These are phyloP conservation scores for Trichonephila inaurata DNA, from an alignment of 1,140 invertebrate species.

Conservation along the genomic window DNA sequence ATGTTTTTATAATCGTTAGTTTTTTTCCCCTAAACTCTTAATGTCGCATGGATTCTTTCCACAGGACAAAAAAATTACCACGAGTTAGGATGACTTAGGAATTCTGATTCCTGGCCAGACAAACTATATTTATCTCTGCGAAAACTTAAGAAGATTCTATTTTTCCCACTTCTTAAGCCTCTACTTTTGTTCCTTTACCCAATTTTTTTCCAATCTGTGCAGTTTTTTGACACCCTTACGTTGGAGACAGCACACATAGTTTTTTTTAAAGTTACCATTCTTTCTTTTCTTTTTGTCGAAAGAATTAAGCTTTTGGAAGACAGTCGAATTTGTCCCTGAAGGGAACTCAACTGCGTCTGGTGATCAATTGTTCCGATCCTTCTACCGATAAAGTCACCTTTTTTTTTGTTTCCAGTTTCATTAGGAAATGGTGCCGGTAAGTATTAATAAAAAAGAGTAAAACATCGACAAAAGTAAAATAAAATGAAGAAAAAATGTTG, in stretches of 20 bases:
- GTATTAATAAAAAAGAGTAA: conserved; percentile 19
- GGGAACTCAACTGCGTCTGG: not conserved
- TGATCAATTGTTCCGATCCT: conserved; percentile 36
- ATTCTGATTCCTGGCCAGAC: conserved; percentile 68
- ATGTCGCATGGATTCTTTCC: conserved; percentile 6
- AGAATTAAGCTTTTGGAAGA: conserved; percentile 35
- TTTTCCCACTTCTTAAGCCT: conserved; percentile 66
- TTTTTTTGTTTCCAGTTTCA: not conserved
- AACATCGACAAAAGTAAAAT: conserved; percentile 5
- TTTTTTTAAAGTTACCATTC: not conserved
- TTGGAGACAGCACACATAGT: conserved; percentile 51
- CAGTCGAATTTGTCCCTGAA: not conserved
- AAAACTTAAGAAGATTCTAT: conserved; percentile 68
- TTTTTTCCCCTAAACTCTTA: not conserved
- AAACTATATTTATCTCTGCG: conserved; percentile 68
- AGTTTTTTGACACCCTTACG: conserved; percentile 67
- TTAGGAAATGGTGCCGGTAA: not conserved
- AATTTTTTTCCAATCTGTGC: conserved; percentile 65
- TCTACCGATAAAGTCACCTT: conserved; percentile 21
- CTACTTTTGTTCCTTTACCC: conserved; percentile 74
- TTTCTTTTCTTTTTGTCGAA: not conserved
- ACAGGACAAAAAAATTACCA: not conserved
- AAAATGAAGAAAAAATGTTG: conserved; percentile 26
- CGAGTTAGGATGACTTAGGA: conserved; percentile 27
- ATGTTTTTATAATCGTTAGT: conserved; percentile 6